Base-by-base conservation (phyloP, 2,888 invertebrate genomes). In the Acleris sparsana region DNA sequence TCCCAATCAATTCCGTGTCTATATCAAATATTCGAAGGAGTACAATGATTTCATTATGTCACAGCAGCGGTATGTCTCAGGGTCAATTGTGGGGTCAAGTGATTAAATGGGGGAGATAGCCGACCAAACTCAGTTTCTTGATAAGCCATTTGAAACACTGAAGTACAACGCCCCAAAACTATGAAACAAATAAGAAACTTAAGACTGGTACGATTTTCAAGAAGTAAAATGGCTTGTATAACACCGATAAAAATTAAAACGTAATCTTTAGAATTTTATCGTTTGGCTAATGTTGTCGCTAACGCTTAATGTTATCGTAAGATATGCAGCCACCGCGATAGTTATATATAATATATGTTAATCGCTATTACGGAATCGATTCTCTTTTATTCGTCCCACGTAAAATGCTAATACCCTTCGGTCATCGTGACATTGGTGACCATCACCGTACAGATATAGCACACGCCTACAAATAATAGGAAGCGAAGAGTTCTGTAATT, bases 1-100 rank as follows among this genome's bases (percentile, higher is more conserved):
- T 59, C 39, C 44, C 55, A 66, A 59, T 69, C 60, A 53, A 62
- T 65, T 68, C 56, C 63, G 53, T 67, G 70, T 68, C 59, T 46
- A 66, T 67, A 67, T 69, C 67, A 61, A 65, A 69, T 58, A 70
- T 65, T 56, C 53, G 22, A 17, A 39, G 53, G 22, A 52, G 68
- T 72, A 73, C 68, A 55, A 75, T 77, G 72, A 76, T 72, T 73
- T 75, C 75, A 82, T 83, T 83, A 82, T 83, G 83, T 83, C 84
- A 83, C 73, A 73, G 73, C 73, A 73, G 72, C 73, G 78, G 76
- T 73, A 79, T 71, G 78, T 68, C 74, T 73, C 63, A 73, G 73
- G 87, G 89, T 89, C 87, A 89, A 89, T 87, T 86, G 75, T 71
- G 72, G 78, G 87, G 88, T 86, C 87, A 80, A 73, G 72, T 70